phyloP scores from a whole-genome alignment of 2,888 invertebrate genomes.

The Tachina grossa region DNA sequence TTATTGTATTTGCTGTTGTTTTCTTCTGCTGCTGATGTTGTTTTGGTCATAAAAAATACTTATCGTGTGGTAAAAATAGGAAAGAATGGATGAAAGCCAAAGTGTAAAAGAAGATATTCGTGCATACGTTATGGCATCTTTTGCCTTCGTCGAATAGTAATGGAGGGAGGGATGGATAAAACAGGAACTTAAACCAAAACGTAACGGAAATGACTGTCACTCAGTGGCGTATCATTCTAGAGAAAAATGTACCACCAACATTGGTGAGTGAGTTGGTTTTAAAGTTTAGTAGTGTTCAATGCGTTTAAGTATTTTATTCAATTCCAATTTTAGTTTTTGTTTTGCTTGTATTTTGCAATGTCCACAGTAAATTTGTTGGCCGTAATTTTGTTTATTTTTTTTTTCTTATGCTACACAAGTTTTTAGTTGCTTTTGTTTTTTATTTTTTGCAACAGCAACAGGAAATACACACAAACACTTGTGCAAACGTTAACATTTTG shows the following conservation, averaged over 20 bases:
- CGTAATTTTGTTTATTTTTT: constrained; percentile 14
- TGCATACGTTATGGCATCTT: constrained; percentile 45
- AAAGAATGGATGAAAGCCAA: constrained; percentile 47
- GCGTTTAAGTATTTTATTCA: constrained; percentile 13
- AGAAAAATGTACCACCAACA: constrained; percentile 8
- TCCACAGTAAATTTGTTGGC: constrained; percentile 24
- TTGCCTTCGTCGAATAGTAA: constrained; percentile 24
- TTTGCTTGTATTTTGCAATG: constrained; percentile 29
- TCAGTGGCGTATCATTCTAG: constrained; percentile 57
- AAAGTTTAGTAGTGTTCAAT: constrained; percentile 38
- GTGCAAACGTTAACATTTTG: constrained; percentile 60
- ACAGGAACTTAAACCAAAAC: constrained; percentile 43
- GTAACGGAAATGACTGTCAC: constrained; percentile 64
- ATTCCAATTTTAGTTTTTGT: constrained; percentile 6
- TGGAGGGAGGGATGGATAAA: constrained; percentile 1
- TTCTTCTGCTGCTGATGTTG: constrained; percentile 14
- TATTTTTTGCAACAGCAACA: constrained; percentile 63
- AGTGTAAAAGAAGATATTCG: constrained; percentile 26
- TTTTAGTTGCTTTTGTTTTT: constrained; percentile 31
- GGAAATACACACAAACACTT: constrained; percentile 66
- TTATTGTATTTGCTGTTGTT: constrained; percentile 16
- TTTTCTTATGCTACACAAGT: neutral
- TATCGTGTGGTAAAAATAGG: constrained; percentile 66
- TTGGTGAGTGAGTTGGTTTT: constrained; percentile 41
- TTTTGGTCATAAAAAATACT: constrained; percentile 63